phyloP scores from a whole-genome alignment of 1,140 invertebrate species.

The Trachelipus rathkii region DNA sequence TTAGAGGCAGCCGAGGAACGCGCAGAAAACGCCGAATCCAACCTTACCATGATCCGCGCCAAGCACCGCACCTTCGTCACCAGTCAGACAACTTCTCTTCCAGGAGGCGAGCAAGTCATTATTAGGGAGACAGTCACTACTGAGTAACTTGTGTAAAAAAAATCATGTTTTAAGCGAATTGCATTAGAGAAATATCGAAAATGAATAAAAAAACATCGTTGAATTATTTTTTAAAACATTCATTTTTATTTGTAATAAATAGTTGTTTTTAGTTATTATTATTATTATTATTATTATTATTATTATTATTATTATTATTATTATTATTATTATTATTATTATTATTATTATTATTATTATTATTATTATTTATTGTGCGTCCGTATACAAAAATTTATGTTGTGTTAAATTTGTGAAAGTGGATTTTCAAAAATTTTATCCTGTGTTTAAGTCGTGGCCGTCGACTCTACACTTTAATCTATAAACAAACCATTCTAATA shows the following conservation, averaged over 20 bases:
- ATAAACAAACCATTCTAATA: background rate
- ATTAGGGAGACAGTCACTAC: conserved; percentile 43
- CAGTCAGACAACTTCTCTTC: conserved; percentile 46
- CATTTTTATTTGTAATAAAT: background rate
- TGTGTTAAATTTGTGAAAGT: too few species aligned
- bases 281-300: background rate
- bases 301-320: too few species aligned
- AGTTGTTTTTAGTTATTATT: background rate
- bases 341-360: too few species aligned
- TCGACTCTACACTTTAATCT: too few species aligned
- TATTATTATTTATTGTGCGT: too few species aligned
- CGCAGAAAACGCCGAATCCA: conserved; percentile 89
- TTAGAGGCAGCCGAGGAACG: conserved; percentile 92
- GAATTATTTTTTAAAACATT: too few species aligned
- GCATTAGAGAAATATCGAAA: too few species aligned
- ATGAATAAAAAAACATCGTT: too few species aligned
- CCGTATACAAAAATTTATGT: too few species aligned
- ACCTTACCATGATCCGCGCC: conserved; percentile 85
- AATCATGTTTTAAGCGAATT: background rate
- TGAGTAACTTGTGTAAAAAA: conserved; percentile 16
- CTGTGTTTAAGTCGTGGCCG: too few species aligned
- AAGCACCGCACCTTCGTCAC: conserved; percentile 92
- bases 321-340: too few species aligned
- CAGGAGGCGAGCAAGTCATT: conserved; percentile 37
- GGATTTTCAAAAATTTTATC: too few species aligned